phyloP scores from a whole-genome alignment of 2,113 vertebrate species.

The Xiphophorus maculatus region DNA sequence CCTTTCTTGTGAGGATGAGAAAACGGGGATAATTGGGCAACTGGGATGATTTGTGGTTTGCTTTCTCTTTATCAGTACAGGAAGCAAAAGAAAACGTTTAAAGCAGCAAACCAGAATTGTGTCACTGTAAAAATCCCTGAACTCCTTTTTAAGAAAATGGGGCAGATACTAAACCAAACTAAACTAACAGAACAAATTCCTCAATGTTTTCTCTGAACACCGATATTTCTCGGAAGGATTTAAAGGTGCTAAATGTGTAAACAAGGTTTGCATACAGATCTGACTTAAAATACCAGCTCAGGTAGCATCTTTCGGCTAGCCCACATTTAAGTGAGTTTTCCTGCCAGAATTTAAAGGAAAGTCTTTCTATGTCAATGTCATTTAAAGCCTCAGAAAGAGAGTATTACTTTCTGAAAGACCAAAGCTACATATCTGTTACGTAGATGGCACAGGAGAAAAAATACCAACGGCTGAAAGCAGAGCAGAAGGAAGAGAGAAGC shows the following conservation, averaged over 20 bases:
- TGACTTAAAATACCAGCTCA: background rate
- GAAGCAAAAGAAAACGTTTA: background rate
- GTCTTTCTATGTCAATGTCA: too few relatives aligned
- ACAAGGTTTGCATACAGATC: background rate
- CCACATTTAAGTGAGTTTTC: background rate
- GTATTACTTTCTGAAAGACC: too few relatives aligned
- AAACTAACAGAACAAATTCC: conserved; percentile 32
- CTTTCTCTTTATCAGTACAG: too few relatives aligned
- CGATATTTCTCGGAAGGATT: too few relatives aligned
- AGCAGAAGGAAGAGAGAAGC: too few relatives aligned
- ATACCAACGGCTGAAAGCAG: too few relatives aligned
- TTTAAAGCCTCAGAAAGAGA: too few relatives aligned
- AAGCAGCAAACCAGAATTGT: conserved; percentile 26
- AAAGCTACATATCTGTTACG: too few relatives aligned
- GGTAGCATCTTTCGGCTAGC: too few relatives aligned
- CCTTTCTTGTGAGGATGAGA: conserved; percentile 7
- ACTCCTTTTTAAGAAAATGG: conserved; percentile 38
- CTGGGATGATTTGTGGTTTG: background rate
- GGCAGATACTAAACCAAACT: conserved; percentile 26
- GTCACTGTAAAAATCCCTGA: conserved; percentile 1
- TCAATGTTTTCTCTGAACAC: background rate
- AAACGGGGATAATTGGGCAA: background rate
- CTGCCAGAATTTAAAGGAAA: background rate
- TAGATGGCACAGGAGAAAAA: too few relatives aligned
- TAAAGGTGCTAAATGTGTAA: background rate